Base-by-base conservation (phyloP, 2,113 vertebrate species). In the Leuciscus idus region DNA sequence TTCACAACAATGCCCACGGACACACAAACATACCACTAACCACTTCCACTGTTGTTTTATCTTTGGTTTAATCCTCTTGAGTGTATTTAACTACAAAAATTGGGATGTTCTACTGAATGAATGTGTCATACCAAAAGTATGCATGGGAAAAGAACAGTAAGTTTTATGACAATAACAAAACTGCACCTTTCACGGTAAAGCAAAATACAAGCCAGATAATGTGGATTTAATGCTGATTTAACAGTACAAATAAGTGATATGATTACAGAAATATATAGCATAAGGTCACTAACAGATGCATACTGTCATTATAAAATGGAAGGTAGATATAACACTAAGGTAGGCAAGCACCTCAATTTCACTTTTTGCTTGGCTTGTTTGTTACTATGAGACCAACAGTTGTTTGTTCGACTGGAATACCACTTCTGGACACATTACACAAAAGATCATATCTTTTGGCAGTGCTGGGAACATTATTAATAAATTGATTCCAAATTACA, bases 131-230 rank as follows among this genome's bases (percentile, higher is more conserved):
- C 11, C 15, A 50, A 76, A 26, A 76, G 23, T 28, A 50, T 28
- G 46, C 6, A 46, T 43, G 43, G 73, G 73, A 75, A 75, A 75
- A 26, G 68, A 70, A 70, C 66, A 75, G 48, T 50, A 36, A 13
- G 46, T 50, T 76, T 50, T 19, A 50, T 28, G 33, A 28, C 10
- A 10, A 46, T 9, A 66, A 73, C 81, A 72, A 68, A 72, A 68
- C 19, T 7, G 12, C 48, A 5, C 6, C 4, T 61, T 73, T 73
- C 68, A 57, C 6, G 7, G 19, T 23, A 23, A 57, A 57, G 19
- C 55, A 7, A 3, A 57, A 23, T 9, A 57, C 55, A 57, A 57
- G 55, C 6, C 19, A 21, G 55, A 57, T 23, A 57, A 57, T 57
- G 7, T 2, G 19, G 21, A 57, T 57, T 21, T 3, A 57, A 23